phyloP scores from a whole-genome alignment of 1,140 invertebrate species.

The Popillia japonica region DNA sequence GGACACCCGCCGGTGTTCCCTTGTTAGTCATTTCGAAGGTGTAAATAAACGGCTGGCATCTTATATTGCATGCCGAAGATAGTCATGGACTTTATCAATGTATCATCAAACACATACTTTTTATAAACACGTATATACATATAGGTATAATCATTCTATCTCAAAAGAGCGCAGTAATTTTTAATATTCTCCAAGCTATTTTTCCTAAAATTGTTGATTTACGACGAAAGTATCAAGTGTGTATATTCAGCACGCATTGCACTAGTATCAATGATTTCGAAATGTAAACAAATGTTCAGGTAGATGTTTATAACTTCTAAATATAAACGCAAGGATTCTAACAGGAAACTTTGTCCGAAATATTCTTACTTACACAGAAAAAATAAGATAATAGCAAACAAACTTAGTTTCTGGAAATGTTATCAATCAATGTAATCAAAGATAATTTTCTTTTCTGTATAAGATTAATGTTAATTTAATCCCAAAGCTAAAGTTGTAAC shows the following conservation, averaged over 20 bases:
- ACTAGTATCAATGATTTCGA: background rate
- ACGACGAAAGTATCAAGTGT: background rate
- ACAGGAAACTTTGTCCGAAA: background rate
- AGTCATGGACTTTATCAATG: background rate
- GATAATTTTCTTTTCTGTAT: background rate
- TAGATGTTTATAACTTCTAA: slow-evolving; percentile 18
- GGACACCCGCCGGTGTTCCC: too few relatives aligned
- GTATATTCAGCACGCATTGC: background rate
- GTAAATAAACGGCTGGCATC: background rate
- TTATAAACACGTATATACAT: background rate
- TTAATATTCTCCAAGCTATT: background rate
- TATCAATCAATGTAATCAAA: background rate
- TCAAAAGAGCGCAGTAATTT: background rate
- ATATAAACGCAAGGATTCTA: slow-evolving; percentile 2
- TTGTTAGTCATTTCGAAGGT: too few relatives aligned
- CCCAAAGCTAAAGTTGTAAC: background rate
- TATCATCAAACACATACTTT: background rate
- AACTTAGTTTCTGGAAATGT: background rate
- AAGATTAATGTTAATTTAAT: slow-evolving; percentile 9
- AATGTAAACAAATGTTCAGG: slow-evolving; percentile 19
- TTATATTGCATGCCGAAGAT: background rate
- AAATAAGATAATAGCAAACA: background rate
- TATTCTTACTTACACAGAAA: background rate
- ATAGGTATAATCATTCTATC: background rate
- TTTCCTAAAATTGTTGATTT: slow-evolving; percentile 21